A percentile compares a stretch with the other conserved stretches of the same genome.
Evolutionary conservation across 2,113 vertebrate genomes (phyloP).

Genomic region (Callopanchax toddi): DNA sequence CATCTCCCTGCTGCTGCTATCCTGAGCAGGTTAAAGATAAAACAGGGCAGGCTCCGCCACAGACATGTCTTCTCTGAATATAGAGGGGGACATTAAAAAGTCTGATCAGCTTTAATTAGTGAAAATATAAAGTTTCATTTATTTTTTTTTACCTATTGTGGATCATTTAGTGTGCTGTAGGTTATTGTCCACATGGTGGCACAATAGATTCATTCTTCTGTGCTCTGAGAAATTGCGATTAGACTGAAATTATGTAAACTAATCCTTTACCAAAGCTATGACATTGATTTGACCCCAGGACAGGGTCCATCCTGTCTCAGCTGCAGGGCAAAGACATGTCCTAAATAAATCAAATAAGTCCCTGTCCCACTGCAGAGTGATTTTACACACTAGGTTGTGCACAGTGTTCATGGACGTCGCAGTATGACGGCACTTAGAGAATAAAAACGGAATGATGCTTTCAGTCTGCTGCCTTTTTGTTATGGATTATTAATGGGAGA

Average conservation of each 20-base stretch:
- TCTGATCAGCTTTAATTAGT: slow-evolving; percentile 51
- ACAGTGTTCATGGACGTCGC: slow-evolving; percentile 9
- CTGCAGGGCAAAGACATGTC: not conserved
- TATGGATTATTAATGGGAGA: slow-evolving; percentile 32
- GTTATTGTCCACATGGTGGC: slow-evolving; percentile 66
- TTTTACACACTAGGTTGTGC: slow-evolving; percentile 5
- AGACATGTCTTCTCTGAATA: slow-evolving; percentile 51
- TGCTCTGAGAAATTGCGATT: not conserved
- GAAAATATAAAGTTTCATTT: too few species aligned
- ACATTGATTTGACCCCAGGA: not conserved
- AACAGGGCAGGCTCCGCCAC: slow-evolving; percentile 36
- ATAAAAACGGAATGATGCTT: not conserved
- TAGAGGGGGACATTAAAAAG: slow-evolving; percentile 44
- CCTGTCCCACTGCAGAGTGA: not conserved
- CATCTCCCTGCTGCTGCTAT: slow-evolving; percentile 47
- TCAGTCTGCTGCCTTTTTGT: not conserved
- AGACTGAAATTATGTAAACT: not conserved
- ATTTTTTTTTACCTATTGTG: too few species aligned
- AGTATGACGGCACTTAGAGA: slow-evolving; percentile 1
- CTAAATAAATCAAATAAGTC: too few species aligned
- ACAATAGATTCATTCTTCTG: slow-evolving; percentile 40
- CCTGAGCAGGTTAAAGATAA: slow-evolving; percentile 60
- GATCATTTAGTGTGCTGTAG: slow-evolving; percentile 12
- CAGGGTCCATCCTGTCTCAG: not conserved
- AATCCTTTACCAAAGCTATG: not conserved